phyloP scores from a whole-genome alignment of 2,113 vertebrate species.

The Platichthys stellatus region DNA sequence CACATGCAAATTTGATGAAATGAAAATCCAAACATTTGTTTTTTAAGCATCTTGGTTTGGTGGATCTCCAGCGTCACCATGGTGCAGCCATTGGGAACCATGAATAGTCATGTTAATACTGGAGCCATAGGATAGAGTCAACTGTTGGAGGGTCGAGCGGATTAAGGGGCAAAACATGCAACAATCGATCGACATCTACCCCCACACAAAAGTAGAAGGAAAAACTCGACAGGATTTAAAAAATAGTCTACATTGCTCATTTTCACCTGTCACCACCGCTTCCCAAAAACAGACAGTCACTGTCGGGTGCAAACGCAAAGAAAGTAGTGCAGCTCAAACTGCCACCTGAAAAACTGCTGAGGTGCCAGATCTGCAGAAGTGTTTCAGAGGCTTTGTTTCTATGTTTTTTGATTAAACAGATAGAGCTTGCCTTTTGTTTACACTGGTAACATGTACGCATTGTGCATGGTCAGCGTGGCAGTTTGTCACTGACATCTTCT shows the following conservation, averaged over 20 bases:
- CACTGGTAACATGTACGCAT: conserved; percentile 29
- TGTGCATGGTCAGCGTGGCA: neutral
- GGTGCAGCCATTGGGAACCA: neutral
- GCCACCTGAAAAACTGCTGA: conserved; percentile 33
- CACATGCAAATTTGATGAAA: neutral
- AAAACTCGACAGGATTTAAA: conserved; percentile 11
- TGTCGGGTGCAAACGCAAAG: conserved; percentile 54
- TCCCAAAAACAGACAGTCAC: conserved; percentile 52
- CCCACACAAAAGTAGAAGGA: neutral
- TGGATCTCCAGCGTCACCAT: neutral
- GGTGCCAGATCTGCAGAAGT: conserved; percentile 27
- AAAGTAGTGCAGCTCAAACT: conserved; percentile 17
- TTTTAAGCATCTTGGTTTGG: too few relatives aligned
- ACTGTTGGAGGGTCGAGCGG: neutral
- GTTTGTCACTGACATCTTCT: conserved; percentile 18
- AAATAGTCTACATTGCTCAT: conserved; percentile 45
- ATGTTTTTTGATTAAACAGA: conserved; percentile 54
- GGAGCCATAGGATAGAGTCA: neutral
- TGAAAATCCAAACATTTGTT: too few relatives aligned
- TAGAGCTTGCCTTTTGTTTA: conserved; percentile 40
- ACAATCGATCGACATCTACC: conserved; percentile 27
- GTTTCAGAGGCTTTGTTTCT: conserved; percentile 30
- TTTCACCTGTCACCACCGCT: conserved; percentile 63
- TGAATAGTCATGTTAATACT: neutral
- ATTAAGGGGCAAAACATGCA: neutral